Evolutionary conservation across 1,140 invertebrate genomes (phyloP).

Genomic region (Brachionus asplanchnoidis): DNA sequence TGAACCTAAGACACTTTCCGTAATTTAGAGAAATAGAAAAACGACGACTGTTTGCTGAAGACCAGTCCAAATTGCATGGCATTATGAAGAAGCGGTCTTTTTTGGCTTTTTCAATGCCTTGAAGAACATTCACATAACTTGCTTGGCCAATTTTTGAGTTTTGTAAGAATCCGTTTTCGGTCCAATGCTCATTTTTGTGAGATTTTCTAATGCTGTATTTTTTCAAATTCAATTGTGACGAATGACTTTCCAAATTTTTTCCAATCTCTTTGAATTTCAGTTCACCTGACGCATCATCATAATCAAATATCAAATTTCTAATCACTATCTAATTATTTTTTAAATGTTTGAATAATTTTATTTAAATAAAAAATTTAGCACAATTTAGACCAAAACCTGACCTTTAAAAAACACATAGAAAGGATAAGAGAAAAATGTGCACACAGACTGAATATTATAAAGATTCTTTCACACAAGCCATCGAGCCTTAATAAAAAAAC

Average conservation of each 20-base stretch:
- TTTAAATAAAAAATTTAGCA: no score
- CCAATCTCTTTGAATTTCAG: not conserved
- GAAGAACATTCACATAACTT: slow-evolving; percentile 17
- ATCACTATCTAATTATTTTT: not conserved
- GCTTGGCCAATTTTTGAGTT: slow-evolving; percentile 10
- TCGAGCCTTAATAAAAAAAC: no score
- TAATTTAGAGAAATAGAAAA: slow-evolving; percentile 20
- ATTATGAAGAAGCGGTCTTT: slow-evolving; percentile 31
- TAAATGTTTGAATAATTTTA: no score
- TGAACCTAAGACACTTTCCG: slow-evolving; percentile 4
- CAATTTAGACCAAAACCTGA: no score
- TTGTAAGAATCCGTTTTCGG: not conserved
- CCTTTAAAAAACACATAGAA: no score
- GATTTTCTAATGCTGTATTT: not conserved
- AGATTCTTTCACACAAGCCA: no score
- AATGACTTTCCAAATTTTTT: slow-evolving; percentile 18
- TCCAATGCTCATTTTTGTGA: slow-evolving; percentile 8
- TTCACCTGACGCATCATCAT: not conserved
- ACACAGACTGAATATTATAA: no score
- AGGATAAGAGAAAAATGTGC: no score
- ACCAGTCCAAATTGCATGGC: slow-evolving; percentile 39
- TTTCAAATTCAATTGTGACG: slow-evolving; percentile 10
- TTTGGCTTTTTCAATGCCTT: slow-evolving; percentile 37
- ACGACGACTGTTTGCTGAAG: slow-evolving; percentile 11
- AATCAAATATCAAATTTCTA: slow-evolving; percentile 19